Evolutionary conservation across 2,888 invertebrate genomes (phyloP), one percentile per base, ranked within the genome.

Genomic region (Muschampia plurimacula): DNA sequence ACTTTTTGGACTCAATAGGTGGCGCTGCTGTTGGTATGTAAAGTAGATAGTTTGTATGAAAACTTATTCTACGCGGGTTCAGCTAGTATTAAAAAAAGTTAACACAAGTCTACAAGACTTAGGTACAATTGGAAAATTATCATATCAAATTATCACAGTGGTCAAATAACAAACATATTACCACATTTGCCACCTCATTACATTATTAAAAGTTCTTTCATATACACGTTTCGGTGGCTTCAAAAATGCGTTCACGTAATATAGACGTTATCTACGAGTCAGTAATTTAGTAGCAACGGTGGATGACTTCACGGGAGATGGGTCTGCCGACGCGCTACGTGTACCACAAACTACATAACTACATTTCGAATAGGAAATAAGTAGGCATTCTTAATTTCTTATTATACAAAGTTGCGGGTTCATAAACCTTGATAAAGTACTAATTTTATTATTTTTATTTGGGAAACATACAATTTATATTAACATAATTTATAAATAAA

Each of bases 241-340:
- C 22, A 63, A 69, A 69, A 41, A 41, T 49, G 62, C n/a, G 2
- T 41, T 44, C 41, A 52, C 28, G 13, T 63, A 63, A 69, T 63
- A 63, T 52, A 69, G 69, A 69, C 69, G 13, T 63, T 69, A 69
- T 69, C 63, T 69, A 44, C 69, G 60, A 62, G 6, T 62, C 63
- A 55, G 69, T 69, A 63, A 63, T 55, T 69, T 63, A 39, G 36
- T 69, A 55, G 60, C 12, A 28, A 39, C 62, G 39, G 62, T 55
- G 10, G 22, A 22, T 63, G 63, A 22, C 10, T 52, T 69, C 69
- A 69, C 63, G 69, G 63, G 69, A 69, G 69, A 44, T 64, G 69
- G 22, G 10, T 36, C 7, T n/a, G 52, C 28, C 28, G 32, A 22
- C 55, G 59, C 59, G 59, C 6, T 52, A 44, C 55, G 39, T 55